Conservation (phyloP, 2,797 vertebrate genomes). For the Hipposideros larvatus region DNA sequence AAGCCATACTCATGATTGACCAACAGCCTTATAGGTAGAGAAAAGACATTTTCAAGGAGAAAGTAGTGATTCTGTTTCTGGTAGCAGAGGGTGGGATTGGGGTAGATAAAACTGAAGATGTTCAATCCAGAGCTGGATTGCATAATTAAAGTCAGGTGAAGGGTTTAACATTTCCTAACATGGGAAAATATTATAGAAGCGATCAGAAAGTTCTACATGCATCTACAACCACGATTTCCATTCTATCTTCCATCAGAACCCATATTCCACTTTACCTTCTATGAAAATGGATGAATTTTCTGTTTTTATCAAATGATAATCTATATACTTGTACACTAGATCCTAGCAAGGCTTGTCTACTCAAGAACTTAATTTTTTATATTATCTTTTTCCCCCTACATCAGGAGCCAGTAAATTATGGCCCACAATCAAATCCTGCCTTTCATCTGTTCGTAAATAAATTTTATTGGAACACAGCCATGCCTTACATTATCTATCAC, state of each 20-base stretch:
- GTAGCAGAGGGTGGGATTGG: neutral
- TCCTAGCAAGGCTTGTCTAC: neutral
- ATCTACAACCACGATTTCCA: neutral
- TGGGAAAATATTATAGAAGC: neutral
- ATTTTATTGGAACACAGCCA: neutral
- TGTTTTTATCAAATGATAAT: slow-evolving; percentile 1
- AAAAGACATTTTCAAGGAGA: slow-evolving; percentile 34
- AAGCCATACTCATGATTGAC: neutral
- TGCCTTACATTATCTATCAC: neutral
- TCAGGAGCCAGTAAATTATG: neutral
- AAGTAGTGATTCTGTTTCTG: slow-evolving; percentile 37
- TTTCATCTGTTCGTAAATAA: neutral
- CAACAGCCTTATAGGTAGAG: neutral
- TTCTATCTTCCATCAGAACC: neutral
- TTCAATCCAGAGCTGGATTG: neutral
- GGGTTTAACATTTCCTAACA: slow-evolving; percentile 36
- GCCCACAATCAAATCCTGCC: neutral
- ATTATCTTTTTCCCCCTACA: neutral
- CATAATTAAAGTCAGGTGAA: neutral
- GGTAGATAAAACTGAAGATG: neutral
- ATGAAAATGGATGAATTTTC: slow-evolving; percentile 3
- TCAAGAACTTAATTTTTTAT: neutral
- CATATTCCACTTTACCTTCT: neutral
- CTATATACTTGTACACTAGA: neutral
- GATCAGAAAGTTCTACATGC: neutral